Evolutionary conservation across 2,888 invertebrate genomes (phyloP), one percentile per base, ranked within the genome.

Genomic region (Parapristionchus giblindavisi): DNA sequence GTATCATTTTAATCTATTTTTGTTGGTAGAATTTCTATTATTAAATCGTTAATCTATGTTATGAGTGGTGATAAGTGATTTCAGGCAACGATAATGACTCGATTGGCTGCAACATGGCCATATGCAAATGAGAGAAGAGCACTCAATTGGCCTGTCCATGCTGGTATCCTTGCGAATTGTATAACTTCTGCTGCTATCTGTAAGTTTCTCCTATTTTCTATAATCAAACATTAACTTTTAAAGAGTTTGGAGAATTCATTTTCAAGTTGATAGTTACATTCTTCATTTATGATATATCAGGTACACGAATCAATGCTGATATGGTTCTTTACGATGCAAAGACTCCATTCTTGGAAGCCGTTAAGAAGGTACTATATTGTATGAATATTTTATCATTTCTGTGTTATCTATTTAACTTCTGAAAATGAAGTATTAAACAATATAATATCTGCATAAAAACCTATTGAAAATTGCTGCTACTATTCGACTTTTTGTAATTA

Each of bases 221-320:
- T 48, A 48, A 14, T 48, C 3, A 58, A 17, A 29, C 6, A 29
- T 32, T 32, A 32, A 8, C 29, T 27, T 14, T 58, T 29, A 58
- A 58, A 58, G 58, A n/a, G 34, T 29, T 40, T 51, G 11, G 27
- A 24, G 56, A 54, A 54, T 24, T 54, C 27, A 6, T 6, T 54
- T 54, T 54, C 6, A 24, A 6, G 11, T 54, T 54, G 6, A n/a
- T n/a, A 24, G 14, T 14, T n/a, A 6, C 29, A 29, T 8, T 34
- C 29, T 8, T 6, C 8, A 27, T 5, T 24, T n/a, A 8, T 11
- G 8, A 8, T 14, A 38, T 70, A 82, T 74, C 60, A 85, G 85
- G 85, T 29, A 79, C 81, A 1, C 79, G 80, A 61, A 84, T 85
- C 77, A 84, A 83, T 72, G 77, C 84, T 3, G 85, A 85, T 34